Evolutionary conservation across 2,888 invertebrate genomes (phyloP), one percentile per base, ranked within the genome.

Genomic region (Drosophila neonasuta): DNA sequence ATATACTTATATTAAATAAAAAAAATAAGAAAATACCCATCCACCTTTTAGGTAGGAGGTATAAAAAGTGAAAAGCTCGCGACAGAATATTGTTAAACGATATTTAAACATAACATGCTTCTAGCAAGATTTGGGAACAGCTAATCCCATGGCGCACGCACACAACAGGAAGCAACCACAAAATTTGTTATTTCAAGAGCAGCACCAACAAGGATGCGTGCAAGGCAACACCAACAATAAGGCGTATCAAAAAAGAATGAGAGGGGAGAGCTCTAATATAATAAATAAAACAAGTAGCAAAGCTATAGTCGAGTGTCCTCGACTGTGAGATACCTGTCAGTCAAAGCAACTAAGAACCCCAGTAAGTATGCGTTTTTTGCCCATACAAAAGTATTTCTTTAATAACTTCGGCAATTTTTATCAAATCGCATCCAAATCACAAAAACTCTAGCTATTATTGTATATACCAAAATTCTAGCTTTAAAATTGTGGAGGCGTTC

Each of bases 71-170:
- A 46, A 68, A 69, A 74, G 68, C 62, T 65, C 54, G 77, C 84
- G 71, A 72, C 77, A 86, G 87, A 80, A 88, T 87, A 82, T 87
- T 86, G 87, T 86, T 88, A 88, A 88, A 87, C 88, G 87, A 86
- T 87, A 87, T 88, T 88, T 88, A 88, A 87, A 71, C 77, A 72
- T 72, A 73, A 75, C 68, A 71, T 75, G 72, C 65, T 68, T 69
- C 58, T 42, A 46, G 52, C 41, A 54, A 24, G 41, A 17, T 59
- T 44, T 17, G 67, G 29, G 51, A 59, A 57, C 52, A 44, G 82
- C 78, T 81, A 83, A 83, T 83, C 83, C 83, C 83, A 75, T 54
- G 69, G 61, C 83, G 51, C 82, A 82, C 83, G 86, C 77, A 77
- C 77, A 77, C 74, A 77, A 69, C 82, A 83, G 82, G 82, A 83